phyloP scores from a whole-genome alignment of 2,113 vertebrate species.

The Vidua chalybeata region DNA sequence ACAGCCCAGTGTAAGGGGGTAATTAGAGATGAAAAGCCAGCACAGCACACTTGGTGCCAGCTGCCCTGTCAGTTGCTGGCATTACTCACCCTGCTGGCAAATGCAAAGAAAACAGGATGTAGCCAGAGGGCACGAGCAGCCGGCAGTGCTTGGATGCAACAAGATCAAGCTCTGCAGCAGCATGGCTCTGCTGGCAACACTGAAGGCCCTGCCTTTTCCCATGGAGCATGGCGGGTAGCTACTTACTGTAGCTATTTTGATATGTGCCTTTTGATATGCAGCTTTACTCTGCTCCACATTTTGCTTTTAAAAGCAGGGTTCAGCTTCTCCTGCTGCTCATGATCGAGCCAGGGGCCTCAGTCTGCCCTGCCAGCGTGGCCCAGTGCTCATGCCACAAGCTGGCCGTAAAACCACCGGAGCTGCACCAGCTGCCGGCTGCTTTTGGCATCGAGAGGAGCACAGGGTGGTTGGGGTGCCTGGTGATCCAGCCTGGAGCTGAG shows the following conservation, averaged over 20 bases:
- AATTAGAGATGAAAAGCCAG: slow-evolving; percentile 46
- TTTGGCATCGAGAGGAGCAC: rapidly evolving
- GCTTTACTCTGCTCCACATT: neutral
- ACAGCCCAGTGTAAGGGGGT: neutral
- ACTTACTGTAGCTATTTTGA: neutral
- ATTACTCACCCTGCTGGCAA: slow-evolving; percentile 18
- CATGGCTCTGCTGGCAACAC: neutral
- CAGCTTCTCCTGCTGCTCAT: neutral
- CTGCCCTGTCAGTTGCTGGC: slow-evolving; percentile 10
- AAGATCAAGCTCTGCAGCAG: neutral
- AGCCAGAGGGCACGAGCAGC: neutral
- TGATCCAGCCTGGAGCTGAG: neutral
- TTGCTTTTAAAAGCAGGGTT: neutral
- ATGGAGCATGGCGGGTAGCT: neutral
- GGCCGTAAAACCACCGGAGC: neutral
- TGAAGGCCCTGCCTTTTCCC: neutral
- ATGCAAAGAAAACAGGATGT: slow-evolving; percentile 22
- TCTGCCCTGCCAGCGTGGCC: rapidly evolving
- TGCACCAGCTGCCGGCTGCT: neutral
- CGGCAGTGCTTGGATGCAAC: neutral
- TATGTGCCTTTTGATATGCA: neutral
- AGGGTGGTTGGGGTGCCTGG: neutral
- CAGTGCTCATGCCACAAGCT: neutral
- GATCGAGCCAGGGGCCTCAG: rapidly evolving
- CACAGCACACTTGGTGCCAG: neutral